Evolutionary conservation across 2,113 vertebrate species (phyloP).

Genomic region (Microcebus griseorufus): DNA sequence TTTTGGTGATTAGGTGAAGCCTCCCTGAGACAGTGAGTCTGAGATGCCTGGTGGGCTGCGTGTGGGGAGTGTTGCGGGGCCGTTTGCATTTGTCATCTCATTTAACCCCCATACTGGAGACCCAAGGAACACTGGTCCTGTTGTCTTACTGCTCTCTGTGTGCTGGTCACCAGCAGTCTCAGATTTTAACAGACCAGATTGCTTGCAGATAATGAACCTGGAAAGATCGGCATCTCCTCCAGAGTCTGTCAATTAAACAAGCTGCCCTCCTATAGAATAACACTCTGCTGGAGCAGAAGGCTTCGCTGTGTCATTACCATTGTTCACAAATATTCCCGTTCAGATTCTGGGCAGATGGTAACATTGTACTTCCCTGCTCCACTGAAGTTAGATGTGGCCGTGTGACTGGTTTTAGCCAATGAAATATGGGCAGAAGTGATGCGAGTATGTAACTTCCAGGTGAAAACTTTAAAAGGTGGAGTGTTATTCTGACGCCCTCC

Average conservation of each 20-base stretch:
- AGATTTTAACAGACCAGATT: slow-evolving; percentile 15
- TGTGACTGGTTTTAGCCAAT: background rate
- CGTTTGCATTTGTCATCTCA: background rate
- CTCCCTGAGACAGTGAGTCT: background rate
- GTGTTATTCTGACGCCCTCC: background rate
- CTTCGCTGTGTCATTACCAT: background rate
- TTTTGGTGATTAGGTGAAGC: background rate
- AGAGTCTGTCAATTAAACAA: background rate
- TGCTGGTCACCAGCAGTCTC: background rate
- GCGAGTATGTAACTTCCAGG: background rate
- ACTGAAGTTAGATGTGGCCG: background rate
- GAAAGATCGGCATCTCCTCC: background rate
- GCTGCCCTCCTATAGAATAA: background rate
- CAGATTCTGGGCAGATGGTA: background rate
- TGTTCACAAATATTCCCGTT: background rate
- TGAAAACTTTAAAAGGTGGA: background rate
- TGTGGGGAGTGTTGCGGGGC: background rate
- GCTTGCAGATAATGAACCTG: slow-evolving; percentile 1
- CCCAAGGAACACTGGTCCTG: background rate
- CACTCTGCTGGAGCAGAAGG: background rate
- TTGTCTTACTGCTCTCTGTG: background rate
- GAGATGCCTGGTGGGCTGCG: background rate
- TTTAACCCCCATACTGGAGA: background rate
- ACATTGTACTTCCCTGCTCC: background rate
- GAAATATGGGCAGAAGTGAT: background rate